Evolutionary conservation across 2,113 vertebrate species (phyloP).

Genomic region (Choloepus hoffmanni): DNA sequence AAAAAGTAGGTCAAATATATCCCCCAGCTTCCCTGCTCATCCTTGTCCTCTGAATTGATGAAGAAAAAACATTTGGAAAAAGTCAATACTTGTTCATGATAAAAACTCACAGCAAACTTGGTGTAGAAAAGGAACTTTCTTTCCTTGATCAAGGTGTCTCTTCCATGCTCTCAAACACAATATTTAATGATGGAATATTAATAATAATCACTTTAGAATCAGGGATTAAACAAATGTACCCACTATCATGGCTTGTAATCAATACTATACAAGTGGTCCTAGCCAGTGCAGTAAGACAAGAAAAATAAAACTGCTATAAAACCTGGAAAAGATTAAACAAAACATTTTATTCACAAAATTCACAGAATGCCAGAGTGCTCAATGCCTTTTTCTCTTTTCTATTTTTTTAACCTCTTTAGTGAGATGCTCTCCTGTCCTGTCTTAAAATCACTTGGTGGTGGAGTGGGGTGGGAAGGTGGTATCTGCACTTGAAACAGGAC

Average conservation of each 20-base stretch:
- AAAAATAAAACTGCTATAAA: slow-evolving; percentile 14
- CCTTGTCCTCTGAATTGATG: slow-evolving; percentile 1
- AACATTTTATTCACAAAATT: background rate
- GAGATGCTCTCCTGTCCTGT: background rate
- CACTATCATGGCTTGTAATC: background rate
- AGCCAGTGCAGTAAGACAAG: slow-evolving; percentile 28
- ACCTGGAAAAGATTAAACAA: background rate
- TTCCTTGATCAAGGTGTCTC: background rate
- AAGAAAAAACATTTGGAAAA: slow-evolving; percentile 45
- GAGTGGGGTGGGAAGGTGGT: background rate
- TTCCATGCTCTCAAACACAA: background rate
- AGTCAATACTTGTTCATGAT: background rate
- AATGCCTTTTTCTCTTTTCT: background rate
- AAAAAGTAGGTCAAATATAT: background rate
- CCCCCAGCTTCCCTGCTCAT: background rate
- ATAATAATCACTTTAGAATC: slow-evolving; percentile 41
- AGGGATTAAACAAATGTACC: background rate
- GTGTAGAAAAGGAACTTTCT: background rate
- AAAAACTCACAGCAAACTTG: slow-evolving; percentile 26
- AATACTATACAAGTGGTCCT: background rate
- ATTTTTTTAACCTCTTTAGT: background rate
- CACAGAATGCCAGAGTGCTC: background rate
- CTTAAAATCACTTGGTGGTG: background rate
- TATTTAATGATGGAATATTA: slow-evolving; percentile 41
- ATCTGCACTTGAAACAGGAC: background rate